Conservation (phyloP, 2,113 vertebrate genomes). For the Gambusia affinis region DNA sequence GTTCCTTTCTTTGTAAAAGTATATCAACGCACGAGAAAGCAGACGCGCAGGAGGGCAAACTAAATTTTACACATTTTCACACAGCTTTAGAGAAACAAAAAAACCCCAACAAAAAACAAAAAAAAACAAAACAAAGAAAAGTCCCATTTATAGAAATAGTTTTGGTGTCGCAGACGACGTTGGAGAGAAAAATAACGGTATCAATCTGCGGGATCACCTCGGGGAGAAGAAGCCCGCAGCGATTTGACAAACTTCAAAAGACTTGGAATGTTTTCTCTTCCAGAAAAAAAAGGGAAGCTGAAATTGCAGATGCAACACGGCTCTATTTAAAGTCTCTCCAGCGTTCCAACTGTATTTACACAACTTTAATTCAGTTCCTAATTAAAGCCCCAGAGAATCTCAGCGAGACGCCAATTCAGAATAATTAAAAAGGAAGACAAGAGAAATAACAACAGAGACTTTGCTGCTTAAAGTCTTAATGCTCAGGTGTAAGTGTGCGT, state of each 20-base stretch:
- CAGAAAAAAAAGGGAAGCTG: conserved; percentile 6
- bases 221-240: conserved; percentile 55
- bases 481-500: conserved; percentile 73
- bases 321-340: conserved; percentile 71
- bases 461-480: conserved; percentile 66
- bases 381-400: conserved; percentile 79
- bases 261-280: conserved; percentile 60
- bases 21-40: neutral
- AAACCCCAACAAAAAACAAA: neutral
- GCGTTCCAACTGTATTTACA: conserved; percentile 74
- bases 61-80: neutral
- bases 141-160: conserved; percentile 39
- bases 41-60: neutral
- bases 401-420: conserved; percentile 62
- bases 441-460: conserved; percentile 64
- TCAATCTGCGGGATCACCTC: conserved; percentile 48
- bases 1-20: neutral
- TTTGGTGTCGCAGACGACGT: conserved; percentile 41
- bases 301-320: conserved; percentile 59
- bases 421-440: conserved; percentile 77
- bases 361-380: conserved; percentile 79
- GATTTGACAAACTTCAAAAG: conserved; percentile 74
- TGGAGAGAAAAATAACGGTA: conserved; percentile 54
- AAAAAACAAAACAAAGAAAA: neutral
- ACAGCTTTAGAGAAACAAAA: conserved; percentile 15